Base-by-base conservation (phyloP, 2,797 vertebrate species). In the Mus minutoides region DNA sequence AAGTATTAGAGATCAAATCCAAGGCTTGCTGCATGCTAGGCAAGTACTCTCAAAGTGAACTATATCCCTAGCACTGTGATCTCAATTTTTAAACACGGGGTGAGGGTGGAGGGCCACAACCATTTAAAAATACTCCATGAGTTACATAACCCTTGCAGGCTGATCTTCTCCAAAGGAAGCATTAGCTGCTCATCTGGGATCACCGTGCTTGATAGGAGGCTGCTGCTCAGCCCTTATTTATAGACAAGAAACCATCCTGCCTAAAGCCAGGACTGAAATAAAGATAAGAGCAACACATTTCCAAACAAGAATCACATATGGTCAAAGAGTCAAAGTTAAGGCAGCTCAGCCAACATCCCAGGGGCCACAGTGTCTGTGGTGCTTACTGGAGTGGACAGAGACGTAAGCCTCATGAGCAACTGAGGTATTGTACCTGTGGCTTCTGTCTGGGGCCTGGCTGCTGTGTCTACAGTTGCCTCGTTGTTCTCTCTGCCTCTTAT, bases 221-320 rank as follows among this genome's bases (percentile, higher is more conserved):
- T 46, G 26, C 37, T 24, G 14, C 56, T 79, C 83, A n/a, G 84
- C 24, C 56, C n/a, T 62, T 58, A 84, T 91, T 92, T 78, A 91
- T 31, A 94, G 95, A 88, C 56, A 69, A 60, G 75, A 96, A 96
- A 49, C 13, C 58, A 64, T 31, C 34, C 75, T 29, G 29, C 31
- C 60, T 71, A 83, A 79, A 77, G 80, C 37, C 91, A 91, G 40
- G 37, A 26, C 84, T 60, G 24, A 77, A 93, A 86, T 34, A 62
- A 58, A 75, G 26, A 71, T 21, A 76, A 43, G 86, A 58, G 58
- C 37, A 71, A 83, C 4, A 43, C 22, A 76, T 62, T 24, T 92
- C 56, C 26, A 85, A 73, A 31, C 46, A 90, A 96, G 46, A 73
- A 40, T 24, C 17, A 9, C 6, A 89, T 75, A 71, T 1, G 22